Base-by-base conservation (phyloP, 2,113 vertebrate species). In the Pelecanoides urinatrix region DNA sequence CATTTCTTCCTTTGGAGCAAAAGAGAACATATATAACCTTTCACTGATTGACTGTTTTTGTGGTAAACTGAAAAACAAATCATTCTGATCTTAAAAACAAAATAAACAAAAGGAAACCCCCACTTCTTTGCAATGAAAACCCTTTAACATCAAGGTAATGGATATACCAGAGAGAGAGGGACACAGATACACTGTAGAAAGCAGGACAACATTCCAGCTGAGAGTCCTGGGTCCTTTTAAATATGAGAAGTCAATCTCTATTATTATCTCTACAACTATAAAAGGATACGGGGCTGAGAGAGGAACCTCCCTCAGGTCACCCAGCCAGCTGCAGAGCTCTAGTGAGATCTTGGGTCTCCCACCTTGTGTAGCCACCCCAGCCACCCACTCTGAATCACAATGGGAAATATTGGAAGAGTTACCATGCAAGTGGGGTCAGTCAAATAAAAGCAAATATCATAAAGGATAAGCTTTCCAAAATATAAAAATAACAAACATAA, bases 341-440 rank as follows among this genome's bases (percentile, higher is more conserved):
- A 18, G 38, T 36, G 86, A 56, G 45, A 56, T 58, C 63, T 53
- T 75, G 47, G 29, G 18, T 66, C 50, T 67, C 52, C 62, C 61
- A 42, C 25, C 30, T 56, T 9, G 2, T n/a, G 36, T 14, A 67
- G 76, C 22, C 15, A 15, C 19, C n/a, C 14, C 56, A 40, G 34
- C 42, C 9, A 6, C 18, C 10, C 45, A 22, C 10, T 67, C 27
- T 38, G 73, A 89, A 74, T 27, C 77, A 55, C 0, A 0, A 16
- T 29, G 26, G 52, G n/a, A 86, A 77, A 75, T 26, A 50, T 0
- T 40, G 27, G 22, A 34, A 71, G 21, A n/a, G 8, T 32, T 58
- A 45, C 30, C 9, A 45, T 6, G 11, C 62, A 84, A 81, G 67
- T 13, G 15, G 16, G 26, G 13, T 20, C 10, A 84, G 50, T 32